Base-by-base conservation (phyloP, 2,888 invertebrate genomes). In the Calliscelio sp. region DNA sequence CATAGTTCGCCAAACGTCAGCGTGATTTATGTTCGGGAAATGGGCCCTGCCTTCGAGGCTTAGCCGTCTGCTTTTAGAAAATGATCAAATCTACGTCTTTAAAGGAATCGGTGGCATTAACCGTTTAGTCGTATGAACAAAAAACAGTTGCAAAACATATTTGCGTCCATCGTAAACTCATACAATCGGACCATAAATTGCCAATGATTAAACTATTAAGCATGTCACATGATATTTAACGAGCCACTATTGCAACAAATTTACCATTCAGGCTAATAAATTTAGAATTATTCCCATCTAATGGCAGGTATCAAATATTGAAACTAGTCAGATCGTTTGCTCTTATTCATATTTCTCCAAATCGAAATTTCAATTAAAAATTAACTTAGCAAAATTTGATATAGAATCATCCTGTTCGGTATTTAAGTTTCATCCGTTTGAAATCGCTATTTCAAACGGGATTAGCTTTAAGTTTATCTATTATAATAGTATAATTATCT, bases 1-100 rank as follows among this genome's bases (percentile, higher is more conserved):
- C 83, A 84, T 82, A 85, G 86, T 82, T 85, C 84, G 80, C 74
- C 81, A 86, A 87, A 89, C 90, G 91, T 91, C 92, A 90, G 86
- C 80, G 86, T 92, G 92, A 93, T 92, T 92, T 92, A 93, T 92
- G 92, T 87, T 88, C 91, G 92, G 91, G 91, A 92, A 93, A 92
- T 91, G 88, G 91, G 89, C 90, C 90, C 88, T 91, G 90, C 90
- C 91, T 90, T 79, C 87, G 88, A 90, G 92, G 91, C 90, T 90
- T 88, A 88, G 89, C 88, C 89, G 89, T 90, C 90, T 89, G 86
- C 61, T 89, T 91, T 87, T 85, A 87, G 89, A 90, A 91, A 92
- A 90, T 87, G 85, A 81, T 81, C 66, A 57, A 73, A 74, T 73
- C 66, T 53, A 68, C 25, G 38, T 38, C 24, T 66, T 66, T 66